These are phyloP conservation scores for Mythimna impura DNA, from an alignment of 2,888 invertebrate species.

Conservation along the genomic window DNA sequence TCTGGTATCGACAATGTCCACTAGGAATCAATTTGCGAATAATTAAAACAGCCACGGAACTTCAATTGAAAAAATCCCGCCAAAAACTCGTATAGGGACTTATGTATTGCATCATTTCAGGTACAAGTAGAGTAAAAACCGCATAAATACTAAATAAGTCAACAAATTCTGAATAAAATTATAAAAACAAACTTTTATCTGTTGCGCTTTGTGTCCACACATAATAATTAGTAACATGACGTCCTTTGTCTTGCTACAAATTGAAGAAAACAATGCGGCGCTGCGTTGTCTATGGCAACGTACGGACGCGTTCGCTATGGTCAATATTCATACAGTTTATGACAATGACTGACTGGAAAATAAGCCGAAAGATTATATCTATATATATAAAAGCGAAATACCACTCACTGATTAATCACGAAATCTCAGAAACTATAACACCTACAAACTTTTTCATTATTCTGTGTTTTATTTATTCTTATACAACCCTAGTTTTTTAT, in stretches of 20 bases:
- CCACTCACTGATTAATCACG: too few species aligned
- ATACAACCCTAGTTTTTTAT: too few species aligned
- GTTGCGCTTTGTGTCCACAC: constrained; percentile 53
- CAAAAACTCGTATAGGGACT: too few species aligned
- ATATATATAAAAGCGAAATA: not conserved
- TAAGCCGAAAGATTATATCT: constrained; percentile 16
- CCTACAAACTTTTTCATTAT: too few species aligned
- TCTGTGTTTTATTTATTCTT: too few species aligned
- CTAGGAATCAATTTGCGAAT: too few species aligned
- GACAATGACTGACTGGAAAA: constrained; percentile 43
- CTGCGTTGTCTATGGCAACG: constrained; percentile 45
- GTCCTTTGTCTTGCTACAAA: constrained; percentile 57
- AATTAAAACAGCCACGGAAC: too few species aligned
- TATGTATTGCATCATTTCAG: too few species aligned
- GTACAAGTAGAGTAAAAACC: not conserved
- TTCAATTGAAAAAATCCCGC: too few species aligned
- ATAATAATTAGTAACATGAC: constrained; percentile 64
- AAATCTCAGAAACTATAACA: too few species aligned
- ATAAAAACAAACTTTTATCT: constrained; percentile 32
- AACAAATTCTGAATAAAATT: constrained; percentile 24
- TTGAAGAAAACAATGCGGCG: constrained; percentile 48
- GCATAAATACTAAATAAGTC: constrained; percentile 11
- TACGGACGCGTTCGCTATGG: constrained; percentile 52
- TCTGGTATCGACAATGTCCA: too few species aligned
- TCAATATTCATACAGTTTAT: constrained; percentile 42